Conservation (phyloP, 2,797 vertebrate genomes). For the Halcyon badia region DNA sequence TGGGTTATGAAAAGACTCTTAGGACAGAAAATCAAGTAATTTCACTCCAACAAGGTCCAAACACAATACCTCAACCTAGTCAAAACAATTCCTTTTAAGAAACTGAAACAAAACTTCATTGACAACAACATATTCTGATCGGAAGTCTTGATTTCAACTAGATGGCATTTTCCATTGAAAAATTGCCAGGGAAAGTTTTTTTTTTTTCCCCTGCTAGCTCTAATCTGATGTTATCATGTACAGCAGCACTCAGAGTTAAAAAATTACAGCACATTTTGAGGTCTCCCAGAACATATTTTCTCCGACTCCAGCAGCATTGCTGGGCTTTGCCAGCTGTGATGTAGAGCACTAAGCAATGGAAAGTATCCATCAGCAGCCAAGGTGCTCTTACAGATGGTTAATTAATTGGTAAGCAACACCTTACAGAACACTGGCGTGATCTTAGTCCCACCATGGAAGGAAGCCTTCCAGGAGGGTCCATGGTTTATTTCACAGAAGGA, state of each 20-base stretch:
- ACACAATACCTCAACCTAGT: conserved; percentile 21
- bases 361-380: background rate
- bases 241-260: background rate
- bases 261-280: background rate
- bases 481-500: background rate
- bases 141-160: conserved; percentile 42
- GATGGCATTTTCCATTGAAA: conserved; percentile 62
- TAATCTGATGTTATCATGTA: background rate
- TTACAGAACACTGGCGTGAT: background rate
- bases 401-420: background rate
- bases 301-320: background rate
- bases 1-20: conserved; percentile 24
- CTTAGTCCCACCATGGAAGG: background rate
- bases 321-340: background rate
- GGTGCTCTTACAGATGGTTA: background rate
- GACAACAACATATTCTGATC: conserved; percentile 28
- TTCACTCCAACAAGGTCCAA: background rate
- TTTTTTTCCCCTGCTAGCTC: background rate
- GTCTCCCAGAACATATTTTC: background rate
- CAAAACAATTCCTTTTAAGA: conserved; percentile 14
- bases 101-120: conserved; percentile 15
- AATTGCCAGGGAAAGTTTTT: conserved; percentile 2
- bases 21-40: background rate
- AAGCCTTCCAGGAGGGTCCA: background rate
- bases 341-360: background rate